A percentile compares a stretch with the other conserved stretches of the same genome.
Evolutionary conservation across 2,113 vertebrate genomes (phyloP).

Genomic region (Recurvirostra avosetta): DNA sequence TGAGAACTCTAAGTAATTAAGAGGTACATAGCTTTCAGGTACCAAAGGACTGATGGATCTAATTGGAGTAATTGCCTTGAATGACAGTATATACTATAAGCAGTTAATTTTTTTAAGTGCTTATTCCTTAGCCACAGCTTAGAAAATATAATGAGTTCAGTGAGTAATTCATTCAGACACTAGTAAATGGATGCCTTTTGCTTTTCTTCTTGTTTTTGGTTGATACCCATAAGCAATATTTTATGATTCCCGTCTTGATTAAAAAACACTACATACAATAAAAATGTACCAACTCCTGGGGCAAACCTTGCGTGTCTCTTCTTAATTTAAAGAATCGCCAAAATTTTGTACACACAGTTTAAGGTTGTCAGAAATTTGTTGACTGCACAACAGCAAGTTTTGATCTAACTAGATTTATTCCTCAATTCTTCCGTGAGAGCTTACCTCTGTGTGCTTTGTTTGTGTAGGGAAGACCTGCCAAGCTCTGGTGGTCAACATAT

Average conservation of each 20-base stretch:
- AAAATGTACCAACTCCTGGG: background rate
- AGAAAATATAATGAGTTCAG: background rate
- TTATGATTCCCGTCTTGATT: background rate
- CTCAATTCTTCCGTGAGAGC: background rate
- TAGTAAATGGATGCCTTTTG: background rate
- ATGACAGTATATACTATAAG: background rate
- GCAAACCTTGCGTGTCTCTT: background rate
- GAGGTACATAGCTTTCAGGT: background rate
- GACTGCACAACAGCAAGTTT: background rate
- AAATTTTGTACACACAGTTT: background rate
- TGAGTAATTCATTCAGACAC: background rate
- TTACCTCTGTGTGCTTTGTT: background rate
- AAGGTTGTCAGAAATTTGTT: background rate
- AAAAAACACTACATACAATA: background rate
- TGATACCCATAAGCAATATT: background rate
- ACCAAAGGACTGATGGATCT: background rate
- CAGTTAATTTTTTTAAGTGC: constrained; percentile 22
- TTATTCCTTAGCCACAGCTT: background rate
- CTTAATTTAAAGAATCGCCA: background rate
- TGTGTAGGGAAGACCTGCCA: background rate
- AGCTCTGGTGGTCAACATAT: background rate
- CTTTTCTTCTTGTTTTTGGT: background rate
- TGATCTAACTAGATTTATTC: background rate
- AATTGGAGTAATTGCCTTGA: background rate
- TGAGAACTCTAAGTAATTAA: background rate